These are phyloP conservation scores for Heliconius erato DNA, from an alignment of 2,888 invertebrate genomes.

Conservation along the genomic window DNA sequence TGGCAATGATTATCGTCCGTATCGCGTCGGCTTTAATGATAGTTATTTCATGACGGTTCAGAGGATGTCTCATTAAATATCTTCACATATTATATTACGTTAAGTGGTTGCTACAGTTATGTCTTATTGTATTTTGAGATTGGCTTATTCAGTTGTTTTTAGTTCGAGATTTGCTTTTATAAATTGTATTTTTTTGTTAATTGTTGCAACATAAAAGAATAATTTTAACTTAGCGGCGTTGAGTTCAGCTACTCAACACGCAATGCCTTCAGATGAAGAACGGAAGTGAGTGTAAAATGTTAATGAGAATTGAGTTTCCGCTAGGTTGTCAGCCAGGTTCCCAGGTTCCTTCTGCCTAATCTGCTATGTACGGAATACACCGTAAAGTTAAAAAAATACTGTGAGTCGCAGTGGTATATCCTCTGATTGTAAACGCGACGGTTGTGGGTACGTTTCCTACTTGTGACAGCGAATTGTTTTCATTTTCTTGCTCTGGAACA, in stretches of 20 bases:
- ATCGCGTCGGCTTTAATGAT: conserved; percentile 85
- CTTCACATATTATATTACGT: conserved; percentile 84
- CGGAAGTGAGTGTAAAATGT: no score
- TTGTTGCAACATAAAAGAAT: no score
- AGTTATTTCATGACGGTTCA: conserved; percentile 82
- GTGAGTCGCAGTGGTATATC: no score
- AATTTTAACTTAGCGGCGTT: no score
- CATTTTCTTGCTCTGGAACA: neutral
- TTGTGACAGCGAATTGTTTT: neutral
- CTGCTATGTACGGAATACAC: no score
- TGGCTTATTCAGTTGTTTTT: conserved; percentile 62
- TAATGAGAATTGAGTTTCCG: no score
- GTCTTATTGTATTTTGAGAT: conserved; percentile 78
- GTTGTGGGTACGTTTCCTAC: neutral
- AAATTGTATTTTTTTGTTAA: neutral
- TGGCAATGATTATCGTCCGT: conserved; percentile 84
- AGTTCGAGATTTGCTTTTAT: neutral
- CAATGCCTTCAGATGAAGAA: no score
- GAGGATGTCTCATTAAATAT: conserved; percentile 73
- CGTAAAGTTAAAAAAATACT: no score
- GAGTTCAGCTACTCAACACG: no score
- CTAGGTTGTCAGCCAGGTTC: no score
- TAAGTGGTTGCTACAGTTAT: conserved; percentile 62
- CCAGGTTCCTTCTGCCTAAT: no score
- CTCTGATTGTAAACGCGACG: neutral